Conservation (phyloP, 1,140 invertebrate genomes). For the Drosophila fuyamai region DNA sequence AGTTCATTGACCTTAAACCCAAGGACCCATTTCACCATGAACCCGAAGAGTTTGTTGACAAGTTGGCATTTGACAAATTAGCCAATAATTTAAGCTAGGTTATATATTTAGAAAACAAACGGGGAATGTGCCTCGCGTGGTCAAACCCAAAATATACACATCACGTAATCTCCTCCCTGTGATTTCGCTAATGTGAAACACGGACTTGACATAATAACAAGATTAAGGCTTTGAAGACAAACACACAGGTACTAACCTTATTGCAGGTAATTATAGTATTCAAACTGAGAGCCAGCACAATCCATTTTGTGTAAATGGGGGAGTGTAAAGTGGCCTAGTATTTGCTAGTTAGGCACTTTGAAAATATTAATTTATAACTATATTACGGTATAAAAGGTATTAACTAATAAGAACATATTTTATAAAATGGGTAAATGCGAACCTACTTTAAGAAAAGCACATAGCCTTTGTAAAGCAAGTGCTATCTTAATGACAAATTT, state of each 20-base stretch:
- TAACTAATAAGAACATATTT: background rate
- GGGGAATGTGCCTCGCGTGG: constrained; percentile 11
- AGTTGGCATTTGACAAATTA: constrained; percentile 35
- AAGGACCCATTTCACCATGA: background rate
- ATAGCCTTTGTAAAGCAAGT: background rate
- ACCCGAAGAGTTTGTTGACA: constrained; percentile 33
- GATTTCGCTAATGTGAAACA: background rate
- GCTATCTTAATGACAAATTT: background rate
- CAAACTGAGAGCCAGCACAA: constrained; percentile 27
- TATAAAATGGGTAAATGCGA: too few species aligned
- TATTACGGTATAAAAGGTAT: too few species aligned
- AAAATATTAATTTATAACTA: too few species aligned
- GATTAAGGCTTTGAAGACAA: constrained; percentile 39
- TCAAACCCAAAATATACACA: constrained; percentile 23
- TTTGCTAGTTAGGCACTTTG: background rate
- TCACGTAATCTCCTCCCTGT: constrained; percentile 12
- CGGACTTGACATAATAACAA: constrained; percentile 39
- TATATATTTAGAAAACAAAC: constrained; percentile 39
- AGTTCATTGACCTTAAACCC: constrained; percentile 13
- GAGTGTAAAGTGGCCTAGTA: background rate
- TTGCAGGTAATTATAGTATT: constrained; percentile 52
- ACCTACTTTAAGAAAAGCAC: background rate
- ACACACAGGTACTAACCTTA: constrained; percentile 21
- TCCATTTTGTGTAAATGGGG: background rate
- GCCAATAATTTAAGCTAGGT: constrained; percentile 24